These are phyloP conservation scores for Axea sp. DNA, from an alignment of 2,888 invertebrate species.

Conservation along the genomic window DNA sequence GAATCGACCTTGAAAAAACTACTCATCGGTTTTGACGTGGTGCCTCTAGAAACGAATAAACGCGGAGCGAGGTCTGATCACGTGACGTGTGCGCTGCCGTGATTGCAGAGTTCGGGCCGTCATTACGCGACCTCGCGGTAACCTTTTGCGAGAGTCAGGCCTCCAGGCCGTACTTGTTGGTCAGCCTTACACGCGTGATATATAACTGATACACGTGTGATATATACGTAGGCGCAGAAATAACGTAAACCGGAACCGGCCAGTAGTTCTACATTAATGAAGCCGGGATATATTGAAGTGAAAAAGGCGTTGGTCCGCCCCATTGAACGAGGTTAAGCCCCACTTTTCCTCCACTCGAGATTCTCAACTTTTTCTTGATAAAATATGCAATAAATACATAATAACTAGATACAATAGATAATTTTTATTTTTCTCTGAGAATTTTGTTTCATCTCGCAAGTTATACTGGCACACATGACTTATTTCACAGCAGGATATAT, in stretches of 20 bases:
- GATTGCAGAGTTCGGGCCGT: conserved; percentile 76
- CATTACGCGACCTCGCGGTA: conserved; percentile 75
- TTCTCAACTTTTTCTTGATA: too few relatives aligned
- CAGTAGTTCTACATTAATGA: conserved; percentile 61
- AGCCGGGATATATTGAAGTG: conserved; percentile 60
- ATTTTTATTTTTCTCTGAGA: too few relatives aligned
- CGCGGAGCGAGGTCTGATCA: conserved; percentile 65
- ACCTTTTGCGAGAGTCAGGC: conserved; percentile 71
- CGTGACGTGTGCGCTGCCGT: conserved; percentile 76
- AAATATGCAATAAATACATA: too few relatives aligned
- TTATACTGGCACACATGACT: too few relatives aligned
- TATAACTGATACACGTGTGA: conserved; percentile 55
- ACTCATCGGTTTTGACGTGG: background rate
- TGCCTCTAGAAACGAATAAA: conserved; percentile 6
- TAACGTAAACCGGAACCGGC: conserved; percentile 57
- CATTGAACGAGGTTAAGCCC: conserved; percentile 36
- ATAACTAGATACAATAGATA: too few relatives aligned
- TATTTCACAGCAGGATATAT: too few relatives aligned
- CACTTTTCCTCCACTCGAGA: conserved; percentile 53
- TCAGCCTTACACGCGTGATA: conserved; percentile 40
- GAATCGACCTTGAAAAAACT: conserved; percentile 36
- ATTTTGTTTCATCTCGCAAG: too few relatives aligned
- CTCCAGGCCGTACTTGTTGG: conserved; percentile 65
- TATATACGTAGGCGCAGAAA: conserved; percentile 44
- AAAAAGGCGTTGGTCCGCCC: conserved; percentile 62